Conservation (phyloP, 2,797 vertebrate species). For the Rachycentron canadum region DNA sequence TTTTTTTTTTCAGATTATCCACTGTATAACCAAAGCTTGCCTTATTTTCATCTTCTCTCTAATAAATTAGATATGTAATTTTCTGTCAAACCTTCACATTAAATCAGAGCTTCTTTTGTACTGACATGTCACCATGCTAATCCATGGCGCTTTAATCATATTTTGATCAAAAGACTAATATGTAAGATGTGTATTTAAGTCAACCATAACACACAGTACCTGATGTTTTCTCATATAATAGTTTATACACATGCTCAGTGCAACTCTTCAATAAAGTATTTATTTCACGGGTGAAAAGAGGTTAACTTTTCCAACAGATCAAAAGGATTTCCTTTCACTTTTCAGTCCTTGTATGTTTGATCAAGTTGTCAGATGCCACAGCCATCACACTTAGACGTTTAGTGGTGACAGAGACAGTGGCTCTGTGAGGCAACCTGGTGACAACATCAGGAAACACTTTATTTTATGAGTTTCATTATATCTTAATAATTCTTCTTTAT, state of each 20-base stretch:
- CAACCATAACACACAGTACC: not conserved
- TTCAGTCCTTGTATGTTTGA: constrained; percentile 24
- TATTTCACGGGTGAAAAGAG: constrained; percentile 20
- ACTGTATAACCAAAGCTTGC: not conserved
- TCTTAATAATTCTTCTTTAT: not conserved
- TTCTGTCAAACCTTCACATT: constrained; percentile 9
- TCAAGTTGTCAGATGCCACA: constrained; percentile 34
- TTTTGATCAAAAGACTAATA: constrained; percentile 12
- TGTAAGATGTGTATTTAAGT: constrained; percentile 10
- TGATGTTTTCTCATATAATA: constrained; percentile 7
- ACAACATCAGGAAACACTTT: constrained; percentile 4
- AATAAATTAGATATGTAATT: not conserved
- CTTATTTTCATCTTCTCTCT: not conserved
- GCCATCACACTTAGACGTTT: not conserved
- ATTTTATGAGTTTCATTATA: not conserved
- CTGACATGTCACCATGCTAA: not conserved
- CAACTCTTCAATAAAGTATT: constrained; percentile 4
- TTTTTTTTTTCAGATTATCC: not conserved
- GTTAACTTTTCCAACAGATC: constrained; percentile 26
- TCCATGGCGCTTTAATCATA: not conserved
- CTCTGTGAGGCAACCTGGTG: constrained; percentile 3
- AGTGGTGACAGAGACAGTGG: constrained; percentile 8
- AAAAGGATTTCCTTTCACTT: constrained; percentile 19
- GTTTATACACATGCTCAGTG: constrained; percentile 13
- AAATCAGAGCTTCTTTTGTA: not conserved